These are phyloP conservation scores for Otolemur crassicaudatus DNA, from an alignment of 2,797 vertebrate species.

Conservation along the genomic window DNA sequence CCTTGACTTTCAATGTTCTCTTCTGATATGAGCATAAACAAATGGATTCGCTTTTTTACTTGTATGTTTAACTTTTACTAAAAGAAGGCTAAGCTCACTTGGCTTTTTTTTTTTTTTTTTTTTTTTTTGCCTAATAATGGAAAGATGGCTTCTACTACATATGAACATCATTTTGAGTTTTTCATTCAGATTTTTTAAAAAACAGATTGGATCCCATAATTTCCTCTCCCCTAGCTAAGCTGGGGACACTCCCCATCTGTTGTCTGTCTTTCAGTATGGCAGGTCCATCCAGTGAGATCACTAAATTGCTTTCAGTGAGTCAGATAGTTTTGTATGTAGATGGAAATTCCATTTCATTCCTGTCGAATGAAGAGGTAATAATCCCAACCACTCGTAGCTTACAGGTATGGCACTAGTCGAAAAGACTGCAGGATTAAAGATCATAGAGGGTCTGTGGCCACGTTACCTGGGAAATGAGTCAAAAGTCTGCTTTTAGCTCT, in stretches of 20 bases:
- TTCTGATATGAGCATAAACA: constrained; percentile 35
- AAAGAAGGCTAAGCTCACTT: background rate
- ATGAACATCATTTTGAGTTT: constrained; percentile 27
- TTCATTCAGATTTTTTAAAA: constrained; percentile 15
- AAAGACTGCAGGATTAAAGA: constrained; percentile 5
- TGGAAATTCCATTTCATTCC: background rate
- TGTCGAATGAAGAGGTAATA: background rate
- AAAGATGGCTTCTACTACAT: background rate
- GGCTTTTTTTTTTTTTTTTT: background rate
- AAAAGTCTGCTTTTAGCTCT: background rate
- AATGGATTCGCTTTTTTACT: background rate
- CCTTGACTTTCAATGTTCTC: constrained; percentile 27
- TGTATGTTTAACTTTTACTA: constrained; percentile 31
- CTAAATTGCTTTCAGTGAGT: constrained; percentile 21
- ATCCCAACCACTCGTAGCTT: background rate
- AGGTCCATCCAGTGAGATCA: background rate
- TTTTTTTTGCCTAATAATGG: background rate
- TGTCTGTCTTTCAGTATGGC: background rate
- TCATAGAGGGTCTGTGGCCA: background rate
- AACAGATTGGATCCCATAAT: background rate
- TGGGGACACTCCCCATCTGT: background rate
- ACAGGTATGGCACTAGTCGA: background rate
- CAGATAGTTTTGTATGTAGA: background rate
- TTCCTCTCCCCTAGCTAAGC: background rate
- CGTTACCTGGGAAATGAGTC: background rate